Evolutionary conservation across 2,797 vertebrate species (phyloP), one percentile per base, ranked within the genome.

Genomic region (Poeciliopsis presidionis): DNA sequence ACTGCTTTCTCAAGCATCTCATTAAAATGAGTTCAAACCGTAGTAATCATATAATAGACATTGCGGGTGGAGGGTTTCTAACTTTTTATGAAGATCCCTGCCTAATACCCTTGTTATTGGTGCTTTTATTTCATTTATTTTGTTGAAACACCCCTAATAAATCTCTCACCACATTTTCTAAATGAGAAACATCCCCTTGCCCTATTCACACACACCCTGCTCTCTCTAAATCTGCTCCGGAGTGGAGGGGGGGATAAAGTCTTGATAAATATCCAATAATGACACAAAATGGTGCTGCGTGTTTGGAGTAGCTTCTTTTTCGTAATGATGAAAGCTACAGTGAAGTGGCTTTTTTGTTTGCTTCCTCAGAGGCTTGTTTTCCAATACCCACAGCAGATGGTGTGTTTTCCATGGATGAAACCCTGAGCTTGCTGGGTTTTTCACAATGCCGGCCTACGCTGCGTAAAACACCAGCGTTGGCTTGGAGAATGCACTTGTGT

Each of bases 361-460:
- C 87, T 87, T 85, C 88, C 89, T 91, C 79, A 7, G 89, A 86
- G 88, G 80, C 90, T 90, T 92, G 89, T 94, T 93, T 91, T 90
- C 89, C 81, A 87, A 88, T 84, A 84, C 85, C 86, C 89, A 84
- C 79, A 92, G 90, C 93, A 94, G 93, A 94, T 94, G 94, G 91
- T 90, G 76, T 87, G 90, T 92, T 92, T 93, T 91, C 83, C 77
- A 63, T 85, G 80, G 90, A 90, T 93, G 90, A 92, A 87, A 91
- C 91, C 87, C 85, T 75, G 85, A 89, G 91, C 82, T 7, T 80
- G 85, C 75, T 86, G 74, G 80, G 79, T 86, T 90, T 65, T 88
- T 84, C 49, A 73, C 33, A 14, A 84, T 65, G 57, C 88, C 65
- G 81, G 74, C 78, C 83, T 65, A 59, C 69, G 46, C 77, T 77